Base-by-base conservation (phyloP, 1,140 invertebrate species). In the Mycetomoellerius zeteki region DNA sequence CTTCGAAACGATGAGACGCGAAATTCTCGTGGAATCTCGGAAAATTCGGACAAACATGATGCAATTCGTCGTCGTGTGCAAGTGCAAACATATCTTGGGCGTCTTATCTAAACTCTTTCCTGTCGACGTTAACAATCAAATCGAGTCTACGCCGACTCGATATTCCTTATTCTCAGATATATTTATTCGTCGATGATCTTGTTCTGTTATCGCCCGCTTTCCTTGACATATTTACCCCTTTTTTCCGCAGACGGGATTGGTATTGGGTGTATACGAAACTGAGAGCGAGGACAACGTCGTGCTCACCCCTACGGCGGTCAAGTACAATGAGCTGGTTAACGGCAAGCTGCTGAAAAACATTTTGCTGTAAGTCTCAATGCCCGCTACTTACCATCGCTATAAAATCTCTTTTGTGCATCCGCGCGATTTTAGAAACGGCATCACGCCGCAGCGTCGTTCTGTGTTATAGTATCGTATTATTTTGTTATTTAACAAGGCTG, bases 241-340 rank as follows among this genome's bases (percentile, higher is more conserved):
- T 86, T 87, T 69, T 50, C 37, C 54, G 86, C 81, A 94, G 93
- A 94, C 92, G 88, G 93, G 93, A 85, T 91, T 94, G 52, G 96
- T 97, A 47, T 93, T 97, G 60, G 96, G 96, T 84, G 94, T 96
- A 43, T 96, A 96, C 88, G 93, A 94, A 65, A 91, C 95, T 82
- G 94, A 96, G 76, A 94, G 95, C 87, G 92, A 95, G 71, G 92
- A 95, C 77, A 93, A 89, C 50, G 50, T 96, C 56, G 93, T 92
- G 33, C 91, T 97, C 50, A 96, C 96, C 56, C 92, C 94, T 58
- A 91, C 96, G 78, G 96, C 96, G 76, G 91, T 94, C 88, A 94
- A 94, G 77, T 96, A 96, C 89, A 95, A 96, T 92, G 92, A 96
- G 77, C 90, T 90, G 43, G 93, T 94, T 60, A 91, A 94, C 73